Percentiles rank a stretch among this genome's conserved stretches.
Conservation (phyloP, 64 coral and sea anemone genomes). For the Porites lutea region DNA sequence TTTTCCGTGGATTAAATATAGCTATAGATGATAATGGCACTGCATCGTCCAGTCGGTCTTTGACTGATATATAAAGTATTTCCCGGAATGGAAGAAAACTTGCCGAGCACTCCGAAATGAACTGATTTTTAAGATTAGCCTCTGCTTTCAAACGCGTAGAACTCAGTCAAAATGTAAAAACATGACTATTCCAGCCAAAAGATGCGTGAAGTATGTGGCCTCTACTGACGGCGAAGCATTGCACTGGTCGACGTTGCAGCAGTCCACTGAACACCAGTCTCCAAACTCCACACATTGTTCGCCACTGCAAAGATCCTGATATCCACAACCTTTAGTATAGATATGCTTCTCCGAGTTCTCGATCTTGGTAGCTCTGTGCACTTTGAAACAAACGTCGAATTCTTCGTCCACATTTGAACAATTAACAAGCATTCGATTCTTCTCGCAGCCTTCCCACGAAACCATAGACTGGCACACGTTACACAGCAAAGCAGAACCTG, state of each 20-base stretch:
- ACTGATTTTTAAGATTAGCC: neutral
- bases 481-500: neutral
- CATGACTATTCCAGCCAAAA: neutral
- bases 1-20: too few species aligned
- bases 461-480: neutral
- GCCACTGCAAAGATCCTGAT: neutral
- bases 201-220: neutral
- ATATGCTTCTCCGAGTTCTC: neutral
- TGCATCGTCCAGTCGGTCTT: too few species aligned
- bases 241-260: neutral
- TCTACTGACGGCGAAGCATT: neutral
- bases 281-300: neutral
- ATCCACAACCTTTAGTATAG: neutral
- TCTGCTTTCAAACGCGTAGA: neutral
- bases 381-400: neutral
- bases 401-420: neutral
- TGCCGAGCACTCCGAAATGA: too few species aligned
- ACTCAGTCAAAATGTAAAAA: neutral
- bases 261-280: neutral
- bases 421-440: neutral
- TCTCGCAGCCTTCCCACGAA: neutral
- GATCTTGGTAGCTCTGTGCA: neutral
- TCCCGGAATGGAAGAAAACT: too few species aligned
- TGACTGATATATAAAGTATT: too few species aligned
- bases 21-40: too few species aligned